Evolutionary conservation across 2,113 vertebrate species (phyloP).

Genomic region (Semnornis frantzii): DNA sequence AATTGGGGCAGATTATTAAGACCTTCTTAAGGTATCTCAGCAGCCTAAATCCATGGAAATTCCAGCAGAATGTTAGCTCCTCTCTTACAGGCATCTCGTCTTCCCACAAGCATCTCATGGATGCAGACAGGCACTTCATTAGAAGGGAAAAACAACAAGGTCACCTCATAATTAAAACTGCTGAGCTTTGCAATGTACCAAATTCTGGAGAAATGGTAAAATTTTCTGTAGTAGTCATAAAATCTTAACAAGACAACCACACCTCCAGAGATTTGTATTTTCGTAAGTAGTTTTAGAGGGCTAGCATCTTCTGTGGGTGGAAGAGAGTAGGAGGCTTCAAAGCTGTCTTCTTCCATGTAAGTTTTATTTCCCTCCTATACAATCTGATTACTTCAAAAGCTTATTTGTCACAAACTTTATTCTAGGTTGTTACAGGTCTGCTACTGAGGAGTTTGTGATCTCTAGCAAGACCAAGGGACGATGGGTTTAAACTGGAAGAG

Average conservation of each 20-base stretch:
- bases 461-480: background rate
- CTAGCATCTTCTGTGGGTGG: background rate
- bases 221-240: background rate
- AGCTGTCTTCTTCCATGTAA: background rate
- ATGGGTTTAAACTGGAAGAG: too few relatives aligned
- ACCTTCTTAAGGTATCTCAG: background rate
- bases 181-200: background rate
- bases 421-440: background rate
- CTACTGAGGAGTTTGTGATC: background rate
- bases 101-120: background rate
- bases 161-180: background rate
- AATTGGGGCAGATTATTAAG: conserved; percentile 3
- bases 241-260: background rate
- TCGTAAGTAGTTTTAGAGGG: background rate
- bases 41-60: background rate
- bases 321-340: background rate
- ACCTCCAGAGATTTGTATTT: background rate
- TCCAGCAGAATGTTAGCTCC: background rate
- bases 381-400: background rate
- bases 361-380: background rate
- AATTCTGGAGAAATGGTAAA: background rate
- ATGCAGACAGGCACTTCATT: fast-evolving
- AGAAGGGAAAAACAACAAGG: background rate
- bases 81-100: background rate
- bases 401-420: background rate